Conservation (phyloP, 2,888 invertebrate genomes). For the Eurytoma californica region DNA sequence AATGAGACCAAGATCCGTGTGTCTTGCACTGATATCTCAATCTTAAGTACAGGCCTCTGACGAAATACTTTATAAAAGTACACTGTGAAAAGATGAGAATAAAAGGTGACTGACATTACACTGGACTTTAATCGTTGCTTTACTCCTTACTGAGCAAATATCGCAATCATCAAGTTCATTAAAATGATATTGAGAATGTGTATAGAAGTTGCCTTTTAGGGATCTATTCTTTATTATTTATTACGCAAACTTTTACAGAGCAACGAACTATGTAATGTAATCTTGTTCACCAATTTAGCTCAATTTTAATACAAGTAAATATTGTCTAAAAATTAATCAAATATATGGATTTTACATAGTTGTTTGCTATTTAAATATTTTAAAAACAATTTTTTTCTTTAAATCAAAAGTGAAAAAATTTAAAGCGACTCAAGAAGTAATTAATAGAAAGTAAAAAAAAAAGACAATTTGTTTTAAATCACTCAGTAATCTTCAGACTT, state of each 20-base stretch:
- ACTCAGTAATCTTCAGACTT: constrained; percentile 50
- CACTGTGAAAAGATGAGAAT: constrained; percentile 37
- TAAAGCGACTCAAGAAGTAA: too few relatives aligned
- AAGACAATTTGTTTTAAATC: constrained; percentile 43
- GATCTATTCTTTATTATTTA: constrained; percentile 10
- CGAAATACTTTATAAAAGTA: constrained; percentile 64
- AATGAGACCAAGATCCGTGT: constrained; percentile 72
- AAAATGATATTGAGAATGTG: constrained; percentile 17
- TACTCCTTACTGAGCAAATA: constrained; percentile 6
- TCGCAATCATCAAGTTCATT: background rate
- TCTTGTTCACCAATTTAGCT: background rate
- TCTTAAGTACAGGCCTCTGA: constrained; percentile 64
- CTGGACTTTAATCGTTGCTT: constrained; percentile 21
- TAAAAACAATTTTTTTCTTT: too few relatives aligned
- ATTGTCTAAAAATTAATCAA: too few relatives aligned
- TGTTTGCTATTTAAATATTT: too few relatives aligned
- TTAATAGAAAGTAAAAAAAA: background rate
- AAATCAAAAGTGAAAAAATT: too few relatives aligned
- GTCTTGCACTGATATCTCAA: constrained; percentile 61
- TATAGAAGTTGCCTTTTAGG: constrained; percentile 13
- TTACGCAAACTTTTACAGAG: constrained; percentile 19
- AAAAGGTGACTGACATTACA: constrained; percentile 36
- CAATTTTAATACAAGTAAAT: too few relatives aligned
- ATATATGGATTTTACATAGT: too few relatives aligned
- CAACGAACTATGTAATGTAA: too few relatives aligned